Base-by-base conservation (phyloP, 2,113 vertebrate genomes). In the Daphoenositta chrysoptera region DNA sequence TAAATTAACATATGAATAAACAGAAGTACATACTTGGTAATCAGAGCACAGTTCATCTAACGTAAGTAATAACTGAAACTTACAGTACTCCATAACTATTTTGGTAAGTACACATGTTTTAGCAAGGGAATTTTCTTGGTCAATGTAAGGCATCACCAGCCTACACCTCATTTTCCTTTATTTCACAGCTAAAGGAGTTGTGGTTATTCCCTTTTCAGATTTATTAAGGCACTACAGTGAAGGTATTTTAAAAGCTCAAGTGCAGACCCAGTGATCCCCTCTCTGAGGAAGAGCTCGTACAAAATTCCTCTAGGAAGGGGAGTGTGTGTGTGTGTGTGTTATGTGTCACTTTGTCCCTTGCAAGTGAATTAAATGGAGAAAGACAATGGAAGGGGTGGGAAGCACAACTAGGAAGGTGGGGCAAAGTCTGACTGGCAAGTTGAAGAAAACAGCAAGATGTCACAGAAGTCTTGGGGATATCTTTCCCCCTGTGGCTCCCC, bases 401-500 rank as follows among this genome's bases (percentile, higher is more conserved):
- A 53, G 22, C 19, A 75, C 11, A 76, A 18, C 27, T 19, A 70
- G 22, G 19, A 63, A 83, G 13, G 35, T 33, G 15, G 56, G 88
- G 2, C 2, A 1, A 31, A 61, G 37, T n/a, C 31, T 71, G 47
- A 94, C 20, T 19, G 30, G 37, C 35, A 86, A 94, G 18, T 45
- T 77, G 28, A 51, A 44, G 37, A 48, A 44, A 72, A 63, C 42
- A 80, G 15, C 31, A 95, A 53, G 53, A 22, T 44, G 76, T 31
- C 44, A 44, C 7, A 27, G 13, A 78, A 61, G 24, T n/a, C 57
- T 5, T 78, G 6, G 23, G 15, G 44, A 50, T 69, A 33, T 30
- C 5, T 28, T 28, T 14, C 2, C 4, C 2, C 6, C 11, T 0
- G 0, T n/a, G n/a, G n/a, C 0, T 3, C 3, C 2, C 1, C 3